phyloP scores from a whole-genome alignment of 2,888 invertebrate species.

The Saturnia japonica region DNA sequence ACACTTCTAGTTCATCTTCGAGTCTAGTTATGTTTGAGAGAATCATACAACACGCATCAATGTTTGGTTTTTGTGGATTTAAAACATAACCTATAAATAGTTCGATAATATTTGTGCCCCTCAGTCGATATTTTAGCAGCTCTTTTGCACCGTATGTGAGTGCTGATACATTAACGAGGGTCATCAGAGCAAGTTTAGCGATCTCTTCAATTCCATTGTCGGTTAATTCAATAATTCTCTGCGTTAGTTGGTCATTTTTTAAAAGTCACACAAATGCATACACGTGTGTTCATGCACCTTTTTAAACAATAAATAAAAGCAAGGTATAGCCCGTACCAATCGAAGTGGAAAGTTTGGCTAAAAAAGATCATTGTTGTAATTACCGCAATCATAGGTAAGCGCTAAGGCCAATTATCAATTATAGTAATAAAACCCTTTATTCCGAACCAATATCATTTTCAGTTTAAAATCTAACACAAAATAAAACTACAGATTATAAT shows the following conservation, averaged over 20 bases:
- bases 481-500: no score
- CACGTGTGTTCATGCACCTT: no score
- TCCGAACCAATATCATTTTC: no score
- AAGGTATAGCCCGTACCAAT: no score
- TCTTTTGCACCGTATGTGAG: conserved; percentile 82
- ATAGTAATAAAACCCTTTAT: no score
- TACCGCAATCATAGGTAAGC: no score
- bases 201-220: conserved; percentile 83
- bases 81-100: conserved; percentile 63
- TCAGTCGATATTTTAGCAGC: conserved; percentile 67
- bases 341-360: no score
- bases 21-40: conserved; percentile 89
- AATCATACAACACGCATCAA: conserved; percentile 91
- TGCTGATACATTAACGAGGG: conserved; percentile 89
- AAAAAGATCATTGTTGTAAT: no score
- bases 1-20: conserved; percentile 79
- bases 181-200: conserved; percentile 86
- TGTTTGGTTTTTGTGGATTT: conserved; percentile 71
- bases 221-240: conserved; percentile 83
- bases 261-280: no score
- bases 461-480: no score
- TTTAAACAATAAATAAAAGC: no score
- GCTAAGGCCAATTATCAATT: no score
- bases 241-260: conserved; percentile 79
- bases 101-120: conserved; percentile 53